Base-by-base conservation (phyloP, 2,113 vertebrate genomes). In the Prinia subflava region DNA sequence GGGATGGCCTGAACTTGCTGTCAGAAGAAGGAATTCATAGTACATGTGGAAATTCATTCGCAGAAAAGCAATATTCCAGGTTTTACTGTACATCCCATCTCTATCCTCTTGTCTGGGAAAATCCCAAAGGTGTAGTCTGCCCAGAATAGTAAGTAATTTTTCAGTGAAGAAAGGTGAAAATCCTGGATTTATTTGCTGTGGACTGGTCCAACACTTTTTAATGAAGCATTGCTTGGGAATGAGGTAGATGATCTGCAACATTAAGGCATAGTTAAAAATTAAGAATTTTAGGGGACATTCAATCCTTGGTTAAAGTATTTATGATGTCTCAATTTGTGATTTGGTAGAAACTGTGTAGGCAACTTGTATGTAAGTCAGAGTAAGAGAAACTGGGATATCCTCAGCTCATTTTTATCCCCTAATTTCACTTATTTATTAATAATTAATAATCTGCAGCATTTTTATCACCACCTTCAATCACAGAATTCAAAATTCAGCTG, bases 111-210 rank as follows among this genome's bases (percentile, higher is more conserved):
- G 20, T n/a, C 15, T 79, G 10, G 42, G 27, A 80, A 47, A 83
- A 63, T 50, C 9, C 6, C 10, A n/a, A 42, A 56, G 4, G 3
- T 42, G 4, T 33, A 47, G 39, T 3, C 0, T 47, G 4, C 1
- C 7, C 69, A 73, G 30, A 52, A 16, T 1, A 47, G 17, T 42
- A 59, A 74, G 20, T 4, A 42, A 35, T 49, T 53, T 83, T 79
- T 53, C 24, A 37, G 1, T 33, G 12, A 63, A 20, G 19, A 75
- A 52, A 53, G 9, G 9, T 52, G 19, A 86, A 71, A 89, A 41
- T 62, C 31, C n/a, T 83, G 19, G 6, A 31, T 18, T 3, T 8
- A 14, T 37, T 9, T 75, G 6, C 42, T 57, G 9, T 63, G 7
- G 11, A n/a, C 11, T 0, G 1, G 11, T 8, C 7, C 23, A 56